A percentile compares a stretch with the other conserved stretches of the same genome.
Evolutionary conservation across 2,888 invertebrate species (phyloP).

Genomic region (Aporophyla lueneburgensis): DNA sequence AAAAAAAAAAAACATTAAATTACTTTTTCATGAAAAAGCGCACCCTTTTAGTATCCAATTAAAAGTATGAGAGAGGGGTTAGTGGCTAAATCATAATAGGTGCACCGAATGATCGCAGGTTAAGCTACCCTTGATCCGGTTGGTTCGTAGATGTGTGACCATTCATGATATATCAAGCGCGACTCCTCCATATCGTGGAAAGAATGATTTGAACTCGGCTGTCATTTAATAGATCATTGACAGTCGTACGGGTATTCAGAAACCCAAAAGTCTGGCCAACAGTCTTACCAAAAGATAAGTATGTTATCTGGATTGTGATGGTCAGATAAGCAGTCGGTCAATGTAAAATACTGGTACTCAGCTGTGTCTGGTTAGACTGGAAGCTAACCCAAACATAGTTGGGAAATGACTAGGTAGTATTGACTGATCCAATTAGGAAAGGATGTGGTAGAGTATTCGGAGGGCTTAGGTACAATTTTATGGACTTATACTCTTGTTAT

Average conservation of each 20-base stretch:
- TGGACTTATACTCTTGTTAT: slow-evolving; percentile 46
- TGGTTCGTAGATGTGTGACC: not conserved
- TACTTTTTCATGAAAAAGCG: too few species aligned
- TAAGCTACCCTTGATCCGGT: not conserved
- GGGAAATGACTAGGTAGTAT: too few species aligned
- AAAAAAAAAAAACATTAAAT: too few species aligned
- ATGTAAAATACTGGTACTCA: too few species aligned
- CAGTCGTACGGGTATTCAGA: too few species aligned
- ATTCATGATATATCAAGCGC: not conserved
- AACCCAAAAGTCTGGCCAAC: too few species aligned
- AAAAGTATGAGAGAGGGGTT: not conserved
- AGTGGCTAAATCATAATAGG: not conserved
- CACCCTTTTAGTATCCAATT: too few species aligned
- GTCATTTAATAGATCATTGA: not conserved
- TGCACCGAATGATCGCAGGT: not conserved
- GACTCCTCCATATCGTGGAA: not conserved
- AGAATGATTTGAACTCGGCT: not conserved
- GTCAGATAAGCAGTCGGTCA: too few species aligned
- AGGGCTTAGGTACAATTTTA: slow-evolving; percentile 24
- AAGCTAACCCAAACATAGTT: not conserved
- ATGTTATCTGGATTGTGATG: not conserved
- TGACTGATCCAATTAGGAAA: not conserved
- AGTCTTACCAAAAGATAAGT: too few species aligned
- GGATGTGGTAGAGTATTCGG: slow-evolving; percentile 29
- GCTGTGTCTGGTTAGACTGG: too few species aligned